Evolutionary conservation across 2,113 vertebrate species (phyloP).

Genomic region (Cyanistes caeruleus): DNA sequence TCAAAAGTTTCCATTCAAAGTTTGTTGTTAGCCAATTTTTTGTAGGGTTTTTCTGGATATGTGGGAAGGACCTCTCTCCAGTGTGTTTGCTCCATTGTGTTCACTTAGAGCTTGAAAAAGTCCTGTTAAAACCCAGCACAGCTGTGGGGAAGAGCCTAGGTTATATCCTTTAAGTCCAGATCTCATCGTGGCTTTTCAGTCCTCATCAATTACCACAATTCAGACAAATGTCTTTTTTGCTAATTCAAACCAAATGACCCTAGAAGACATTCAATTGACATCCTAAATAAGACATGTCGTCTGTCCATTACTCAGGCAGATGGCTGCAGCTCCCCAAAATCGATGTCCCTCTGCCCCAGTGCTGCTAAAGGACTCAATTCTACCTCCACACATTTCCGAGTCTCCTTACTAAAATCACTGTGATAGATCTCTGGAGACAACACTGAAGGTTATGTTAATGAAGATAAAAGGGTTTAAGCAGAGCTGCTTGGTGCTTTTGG

Average conservation of each 20-base stretch:
- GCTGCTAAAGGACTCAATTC: not conserved
- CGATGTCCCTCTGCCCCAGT: not conserved
- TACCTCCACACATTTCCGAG: not conserved
- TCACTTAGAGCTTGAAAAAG: not conserved
- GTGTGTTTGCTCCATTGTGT: not conserved
- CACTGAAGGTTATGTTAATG: not conserved
- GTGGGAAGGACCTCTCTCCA: not conserved
- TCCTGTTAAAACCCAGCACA: not conserved
- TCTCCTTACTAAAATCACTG: not conserved
- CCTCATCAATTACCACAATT: not conserved
- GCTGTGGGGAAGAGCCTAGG: not conserved
- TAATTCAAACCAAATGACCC: conserved; percentile 27
- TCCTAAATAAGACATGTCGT: not conserved
- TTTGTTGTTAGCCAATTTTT: not conserved
- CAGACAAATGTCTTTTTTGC: not conserved
- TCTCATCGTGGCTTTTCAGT: not conserved
- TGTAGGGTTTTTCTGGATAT: not conserved
- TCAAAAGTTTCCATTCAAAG: not conserved
- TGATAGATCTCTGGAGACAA: not conserved
- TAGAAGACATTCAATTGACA: not conserved
- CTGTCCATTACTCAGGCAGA: not conserved
- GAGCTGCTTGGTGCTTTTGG: not conserved
- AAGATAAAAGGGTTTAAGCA: not conserved
- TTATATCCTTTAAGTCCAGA: not conserved
- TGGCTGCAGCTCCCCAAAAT: not conserved